Conservation (phyloP, 2,888 invertebrate species). For the Pomacea canaliculata region DNA sequence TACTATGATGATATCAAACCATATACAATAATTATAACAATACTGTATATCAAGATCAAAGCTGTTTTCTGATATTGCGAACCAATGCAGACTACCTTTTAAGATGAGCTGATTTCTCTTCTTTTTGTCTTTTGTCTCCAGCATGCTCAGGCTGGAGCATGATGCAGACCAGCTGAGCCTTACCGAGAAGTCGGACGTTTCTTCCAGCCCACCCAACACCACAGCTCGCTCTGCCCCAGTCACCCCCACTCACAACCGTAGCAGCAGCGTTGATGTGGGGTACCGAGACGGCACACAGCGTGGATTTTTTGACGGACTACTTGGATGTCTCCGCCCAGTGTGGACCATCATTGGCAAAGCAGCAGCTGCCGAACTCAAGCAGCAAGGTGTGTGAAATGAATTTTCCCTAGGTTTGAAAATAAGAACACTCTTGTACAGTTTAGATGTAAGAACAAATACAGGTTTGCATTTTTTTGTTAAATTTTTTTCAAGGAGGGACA, state of each 20-base stretch:
- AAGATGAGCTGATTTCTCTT: too few species aligned
- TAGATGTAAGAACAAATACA: too few species aligned
- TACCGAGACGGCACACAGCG: constrained; percentile 57
- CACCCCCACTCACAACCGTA: constrained; percentile 53
- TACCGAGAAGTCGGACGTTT: constrained; percentile 51
- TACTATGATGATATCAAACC: too few species aligned
- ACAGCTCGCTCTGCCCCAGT: constrained; percentile 64
- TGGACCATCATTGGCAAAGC: constrained; percentile 88
- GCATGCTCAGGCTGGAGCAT: constrained; percentile 67
- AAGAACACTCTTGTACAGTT: too few species aligned
- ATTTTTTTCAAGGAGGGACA: too few species aligned
- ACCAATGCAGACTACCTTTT: background rate
- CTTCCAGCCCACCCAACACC: constrained; percentile 49
- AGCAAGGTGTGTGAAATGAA: constrained; percentile 47
- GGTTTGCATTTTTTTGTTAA: too few species aligned
- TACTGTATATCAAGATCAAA: background rate
- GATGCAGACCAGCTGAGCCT: constrained; percentile 61
- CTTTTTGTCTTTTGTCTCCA: constrained; percentile 38
- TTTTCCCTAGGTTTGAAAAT: background rate
- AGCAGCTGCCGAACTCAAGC: constrained; percentile 64
- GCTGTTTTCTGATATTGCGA: background rate
- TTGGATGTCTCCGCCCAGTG: constrained; percentile 90
- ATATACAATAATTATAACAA: too few species aligned
- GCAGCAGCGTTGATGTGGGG: constrained; percentile 57
- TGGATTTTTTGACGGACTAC: constrained; percentile 76